Conservation (phyloP, 2,888 invertebrate species). For the Ormia ochracea region DNA sequence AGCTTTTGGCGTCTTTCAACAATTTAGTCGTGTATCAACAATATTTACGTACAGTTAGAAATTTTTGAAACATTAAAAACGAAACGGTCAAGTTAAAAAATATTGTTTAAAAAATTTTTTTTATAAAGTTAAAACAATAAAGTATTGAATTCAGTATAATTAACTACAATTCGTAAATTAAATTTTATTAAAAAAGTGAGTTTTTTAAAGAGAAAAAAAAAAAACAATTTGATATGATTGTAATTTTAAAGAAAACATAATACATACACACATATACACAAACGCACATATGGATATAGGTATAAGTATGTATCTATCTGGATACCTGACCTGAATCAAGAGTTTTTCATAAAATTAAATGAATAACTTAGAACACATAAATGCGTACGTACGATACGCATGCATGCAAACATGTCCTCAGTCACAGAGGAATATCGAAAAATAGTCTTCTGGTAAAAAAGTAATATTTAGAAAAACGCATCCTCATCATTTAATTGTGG, state of each 20-base stretch:
- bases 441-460: neutral
- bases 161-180: neutral
- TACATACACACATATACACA: neutral
- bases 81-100: constrained; percentile 25
- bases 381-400: neutral
- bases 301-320: neutral
- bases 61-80: constrained; percentile 7
- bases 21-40: constrained; percentile 61
- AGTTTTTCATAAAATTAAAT: neutral
- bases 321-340: constrained; percentile 56
- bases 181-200: constrained; percentile 13
- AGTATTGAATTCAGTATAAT: neutral
- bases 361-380: neutral
- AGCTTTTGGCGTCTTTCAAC: constrained; percentile 55
- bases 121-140: neutral
- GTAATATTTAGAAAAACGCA: neutral
- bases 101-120: constrained; percentile 6
- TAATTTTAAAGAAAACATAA: neutral
- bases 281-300: too few relatives aligned
- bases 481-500: constrained; percentile 50
- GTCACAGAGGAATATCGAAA: neutral
- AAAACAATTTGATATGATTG: neutral
- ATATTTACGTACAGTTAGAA: constrained; percentile 57
- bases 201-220: neutral
- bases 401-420: neutral